A percentile compares a stretch with the other conserved stretches of the same genome.
These are phyloP conservation scores for Smutsia temminckii DNA, from an alignment of 2,797 vertebrate species.

Conservation along the genomic window DNA sequence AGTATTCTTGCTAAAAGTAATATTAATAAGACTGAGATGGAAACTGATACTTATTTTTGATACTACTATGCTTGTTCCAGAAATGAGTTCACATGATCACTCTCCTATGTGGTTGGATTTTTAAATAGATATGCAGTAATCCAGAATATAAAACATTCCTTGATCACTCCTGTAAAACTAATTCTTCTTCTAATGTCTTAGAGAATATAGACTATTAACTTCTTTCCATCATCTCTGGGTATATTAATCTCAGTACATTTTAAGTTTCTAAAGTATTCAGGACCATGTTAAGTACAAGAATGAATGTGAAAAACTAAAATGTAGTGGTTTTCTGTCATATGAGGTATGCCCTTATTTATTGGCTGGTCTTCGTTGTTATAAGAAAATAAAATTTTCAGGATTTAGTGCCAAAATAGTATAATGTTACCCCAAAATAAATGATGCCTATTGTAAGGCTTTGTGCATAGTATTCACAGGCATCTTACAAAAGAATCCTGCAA, in stretches of 20 bases:
- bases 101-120: background rate
- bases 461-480: background rate
- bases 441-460: background rate
- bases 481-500: background rate
- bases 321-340: background rate
- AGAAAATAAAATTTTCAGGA: constrained; percentile 5
- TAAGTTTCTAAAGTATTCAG: background rate
- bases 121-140: background rate
- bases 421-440: background rate
- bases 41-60: background rate
- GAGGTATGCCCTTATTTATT: background rate
- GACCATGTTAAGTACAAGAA: background rate
- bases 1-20: background rate
- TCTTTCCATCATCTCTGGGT: background rate
- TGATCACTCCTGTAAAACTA: background rate
- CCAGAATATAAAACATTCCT: background rate
- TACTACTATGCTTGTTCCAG: background rate
- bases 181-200: background rate
- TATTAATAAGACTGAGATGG: background rate
- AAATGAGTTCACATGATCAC: background rate
- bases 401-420: constrained; percentile 3
- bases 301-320: background rate
- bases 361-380: background rate
- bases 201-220: background rate
- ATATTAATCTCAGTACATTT: background rate